Percentiles rank a stretch among this genome's conserved stretches.
These are phyloP conservation scores for Himalopsyche tibetana DNA, from an alignment of 2,888 invertebrate species.

Conservation along the genomic window DNA sequence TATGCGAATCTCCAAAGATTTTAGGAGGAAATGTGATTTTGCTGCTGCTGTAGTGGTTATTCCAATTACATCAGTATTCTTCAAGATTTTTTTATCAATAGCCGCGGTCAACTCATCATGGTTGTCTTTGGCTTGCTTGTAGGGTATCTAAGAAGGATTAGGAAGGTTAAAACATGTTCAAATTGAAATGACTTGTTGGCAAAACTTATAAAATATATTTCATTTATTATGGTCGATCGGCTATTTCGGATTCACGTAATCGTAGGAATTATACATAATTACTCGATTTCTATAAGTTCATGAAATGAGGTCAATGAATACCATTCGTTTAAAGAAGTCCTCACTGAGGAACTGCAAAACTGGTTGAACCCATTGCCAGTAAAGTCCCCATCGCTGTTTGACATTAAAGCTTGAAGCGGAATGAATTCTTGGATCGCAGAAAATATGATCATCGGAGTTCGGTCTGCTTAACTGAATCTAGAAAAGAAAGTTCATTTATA, in stretches of 20 bases:
- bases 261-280: too few relatives aligned
- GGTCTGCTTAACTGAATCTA: neutral
- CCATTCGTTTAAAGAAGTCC: neutral
- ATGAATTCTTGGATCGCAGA: neutral
- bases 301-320: neutral
- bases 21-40: constrained; percentile 79
- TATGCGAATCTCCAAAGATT: constrained; percentile 79
- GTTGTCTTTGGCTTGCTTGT: constrained; percentile 66
- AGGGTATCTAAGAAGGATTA: constrained; percentile 48
- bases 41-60: constrained; percentile 89
- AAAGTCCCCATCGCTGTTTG: constrained; percentile 72
- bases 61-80: constrained; percentile 79
- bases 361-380: constrained; percentile 66
- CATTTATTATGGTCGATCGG: too few relatives aligned
- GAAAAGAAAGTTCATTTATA: neutral
- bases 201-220: too few relatives aligned
- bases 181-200: too few relatives aligned
- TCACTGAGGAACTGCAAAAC: neutral
- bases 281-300: too few relatives aligned
- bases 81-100: constrained; percentile 78
- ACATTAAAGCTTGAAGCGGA: constrained; percentile 50
- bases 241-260: too few relatives aligned
- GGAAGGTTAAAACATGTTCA: too few relatives aligned
- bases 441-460: neutral
- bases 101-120: constrained; percentile 76